phyloP scores from a whole-genome alignment of 1,140 invertebrate species.

The Drosophila biarmipes region DNA sequence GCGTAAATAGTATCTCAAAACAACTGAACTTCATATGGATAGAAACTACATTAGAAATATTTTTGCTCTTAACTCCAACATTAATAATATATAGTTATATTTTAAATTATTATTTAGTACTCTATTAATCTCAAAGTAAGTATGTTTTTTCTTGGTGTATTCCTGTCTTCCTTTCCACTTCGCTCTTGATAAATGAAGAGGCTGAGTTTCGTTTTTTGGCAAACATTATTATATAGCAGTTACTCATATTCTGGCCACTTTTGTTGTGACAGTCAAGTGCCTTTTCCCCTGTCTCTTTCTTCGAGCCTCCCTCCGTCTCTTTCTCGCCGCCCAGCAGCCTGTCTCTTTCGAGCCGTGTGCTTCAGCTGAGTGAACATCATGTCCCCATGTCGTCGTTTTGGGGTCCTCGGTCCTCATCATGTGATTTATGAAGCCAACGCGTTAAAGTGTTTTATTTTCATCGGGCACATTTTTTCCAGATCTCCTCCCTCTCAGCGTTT shows the following conservation, averaged over 20 bases:
- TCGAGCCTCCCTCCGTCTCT: background rate
- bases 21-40: no score
- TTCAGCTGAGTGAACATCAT: conserved; percentile 58
- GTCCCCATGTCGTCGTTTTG: conserved; percentile 50
- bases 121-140: no score
- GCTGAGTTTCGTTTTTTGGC: conserved; percentile 53
- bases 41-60: no score
- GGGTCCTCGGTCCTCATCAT: conserved; percentile 47
- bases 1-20: no score
- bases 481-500: conserved; percentile 1
- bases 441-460: conserved; percentile 77
- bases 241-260: conserved; percentile 78
- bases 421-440: conserved; percentile 74
- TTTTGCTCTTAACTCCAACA: no score
- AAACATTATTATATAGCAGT: conserved; percentile 80
- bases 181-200: conserved; percentile 39
- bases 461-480: conserved; percentile 26
- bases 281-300: conserved; percentile 6
- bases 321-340: background rate
- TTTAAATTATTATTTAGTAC: background rate
- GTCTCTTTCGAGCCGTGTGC: conserved; percentile 6
- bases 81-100: no score
- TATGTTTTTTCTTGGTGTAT: background rate
- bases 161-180: conserved; percentile 9
- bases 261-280: conserved; percentile 73